These are phyloP conservation scores for Meriones unguiculatus DNA, from an alignment of 2,113 vertebrate genomes.

Conservation along the genomic window DNA sequence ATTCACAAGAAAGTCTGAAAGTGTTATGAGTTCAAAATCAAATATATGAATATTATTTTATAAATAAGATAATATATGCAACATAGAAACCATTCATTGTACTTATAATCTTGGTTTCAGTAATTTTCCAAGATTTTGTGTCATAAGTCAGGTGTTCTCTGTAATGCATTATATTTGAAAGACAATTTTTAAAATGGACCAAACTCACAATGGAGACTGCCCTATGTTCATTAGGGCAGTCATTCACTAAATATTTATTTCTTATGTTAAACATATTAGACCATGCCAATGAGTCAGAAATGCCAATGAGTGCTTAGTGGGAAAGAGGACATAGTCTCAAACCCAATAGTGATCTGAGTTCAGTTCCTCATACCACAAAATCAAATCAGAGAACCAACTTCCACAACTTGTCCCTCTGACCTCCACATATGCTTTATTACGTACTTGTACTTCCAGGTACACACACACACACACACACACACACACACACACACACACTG, in stretches of 20 bases:
- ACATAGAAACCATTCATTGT: neutral
- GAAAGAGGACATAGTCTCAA: neutral
- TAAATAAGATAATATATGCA: neutral
- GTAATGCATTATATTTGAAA: neutral
- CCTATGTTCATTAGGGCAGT: neutral
- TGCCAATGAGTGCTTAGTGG: neutral
- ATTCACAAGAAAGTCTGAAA: neutral
- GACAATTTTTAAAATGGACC: neutral
- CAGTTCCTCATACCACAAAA: neutral
- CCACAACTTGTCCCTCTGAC: neutral
- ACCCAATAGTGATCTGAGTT: neutral
- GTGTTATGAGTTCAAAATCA: conserved; percentile 22
- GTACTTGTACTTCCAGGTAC: neutral
- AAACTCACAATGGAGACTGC: conserved; percentile 4
- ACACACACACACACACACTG: neutral
- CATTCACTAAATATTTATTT: conserved; percentile 16
- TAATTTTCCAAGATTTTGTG: conserved; percentile 34
- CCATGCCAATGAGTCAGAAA: neutral
- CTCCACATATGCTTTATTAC: too few species aligned
- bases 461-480: neutral
- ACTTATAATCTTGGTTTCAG: neutral
- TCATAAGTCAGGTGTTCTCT: neutral
- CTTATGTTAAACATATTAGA: conserved; percentile 2
- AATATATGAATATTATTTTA: conserved; percentile 20
- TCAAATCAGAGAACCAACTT: neutral